A percentile compares a stretch with the other conserved stretches of the same genome.
These are phyloP conservation scores for Gasterosteus aculeatus DNA, from an alignment of 2,113 vertebrate genomes.

Conservation along the genomic window DNA sequence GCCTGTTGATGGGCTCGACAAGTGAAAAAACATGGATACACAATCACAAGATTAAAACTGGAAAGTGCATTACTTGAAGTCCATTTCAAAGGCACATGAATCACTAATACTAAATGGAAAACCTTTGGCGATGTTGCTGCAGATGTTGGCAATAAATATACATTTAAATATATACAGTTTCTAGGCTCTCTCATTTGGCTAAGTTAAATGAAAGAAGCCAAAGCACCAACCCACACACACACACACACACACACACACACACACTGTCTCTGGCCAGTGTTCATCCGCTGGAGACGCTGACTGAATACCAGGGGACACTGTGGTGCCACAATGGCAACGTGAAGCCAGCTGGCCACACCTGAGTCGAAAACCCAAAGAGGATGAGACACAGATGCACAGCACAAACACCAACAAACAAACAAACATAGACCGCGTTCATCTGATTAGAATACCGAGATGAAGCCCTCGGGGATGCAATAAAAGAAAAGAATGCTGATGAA, in stretches of 20 bases:
- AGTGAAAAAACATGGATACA: conserved; percentile 45
- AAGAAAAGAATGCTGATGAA: conserved; percentile 60
- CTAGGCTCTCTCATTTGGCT: neutral
- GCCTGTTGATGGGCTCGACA: conserved; percentile 25
- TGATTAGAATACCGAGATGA: conserved; percentile 35
- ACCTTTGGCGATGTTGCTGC: conserved; percentile 10
- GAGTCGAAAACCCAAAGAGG: conserved; percentile 27
- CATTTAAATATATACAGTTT: conserved; percentile 21
- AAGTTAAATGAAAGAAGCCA: conserved; percentile 4
- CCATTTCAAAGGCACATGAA: conserved; percentile 34
- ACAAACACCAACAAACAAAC: conserved; percentile 15
- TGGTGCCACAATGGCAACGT: conserved; percentile 12
- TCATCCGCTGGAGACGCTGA: neutral
- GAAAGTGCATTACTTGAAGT: conserved; percentile 38
- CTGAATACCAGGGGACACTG: conserved; percentile 12
- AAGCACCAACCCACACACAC: neutral
- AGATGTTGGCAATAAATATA: conserved; percentile 25
- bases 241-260: neutral
- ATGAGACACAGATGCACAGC: conserved; percentile 38
- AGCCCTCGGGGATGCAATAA: conserved; percentile 38
- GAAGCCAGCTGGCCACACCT: conserved; percentile 35
- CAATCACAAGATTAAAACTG: conserved; percentile 43
- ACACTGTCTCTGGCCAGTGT: neutral
- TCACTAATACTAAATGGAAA: conserved; percentile 19
- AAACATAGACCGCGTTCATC: neutral